Percentiles rank a stretch among this genome's conserved stretches.
phyloP scores from a whole-genome alignment of 2,113 vertebrate genomes.

The Opisthocomus hoazin region DNA sequence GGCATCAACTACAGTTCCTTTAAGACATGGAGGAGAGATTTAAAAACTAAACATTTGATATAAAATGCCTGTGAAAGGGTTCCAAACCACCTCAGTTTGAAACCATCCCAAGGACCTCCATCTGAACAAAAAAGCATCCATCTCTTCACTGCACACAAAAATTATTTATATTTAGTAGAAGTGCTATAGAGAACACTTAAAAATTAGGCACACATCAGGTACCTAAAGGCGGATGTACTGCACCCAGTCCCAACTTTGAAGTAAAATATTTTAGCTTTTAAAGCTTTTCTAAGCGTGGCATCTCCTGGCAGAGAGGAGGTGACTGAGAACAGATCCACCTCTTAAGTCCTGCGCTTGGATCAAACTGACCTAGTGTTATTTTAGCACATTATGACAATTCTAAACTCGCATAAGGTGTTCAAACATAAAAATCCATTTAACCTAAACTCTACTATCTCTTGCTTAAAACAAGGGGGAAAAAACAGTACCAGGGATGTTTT shows the following conservation, averaged over 20 bases:
- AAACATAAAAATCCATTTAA: background rate
- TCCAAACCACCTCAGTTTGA: background rate
- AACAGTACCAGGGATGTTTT: background rate
- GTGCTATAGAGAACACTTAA: background rate
- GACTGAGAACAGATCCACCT: background rate
- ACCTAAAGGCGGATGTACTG: background rate
- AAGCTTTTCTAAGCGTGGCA: background rate
- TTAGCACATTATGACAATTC: background rate
- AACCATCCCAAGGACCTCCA: background rate
- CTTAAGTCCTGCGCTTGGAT: background rate
- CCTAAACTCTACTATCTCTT: background rate
- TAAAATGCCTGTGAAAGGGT: background rate
- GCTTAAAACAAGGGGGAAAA: background rate
- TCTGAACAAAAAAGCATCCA: background rate
- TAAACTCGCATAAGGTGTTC: background rate
- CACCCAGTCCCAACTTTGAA: background rate
- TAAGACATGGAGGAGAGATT: background rate
- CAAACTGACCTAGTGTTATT: background rate
- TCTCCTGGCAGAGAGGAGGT: background rate
- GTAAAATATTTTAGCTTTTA: background rate
- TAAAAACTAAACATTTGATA: background rate
- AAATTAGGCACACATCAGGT: background rate
- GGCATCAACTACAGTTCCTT: background rate
- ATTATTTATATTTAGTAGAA: background rate
- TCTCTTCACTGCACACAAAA: background rate